Evolutionary conservation across 1,140 invertebrate species (phyloP), one percentile per base, ranked within the genome.

Genomic region (Papilio dardanus): DNA sequence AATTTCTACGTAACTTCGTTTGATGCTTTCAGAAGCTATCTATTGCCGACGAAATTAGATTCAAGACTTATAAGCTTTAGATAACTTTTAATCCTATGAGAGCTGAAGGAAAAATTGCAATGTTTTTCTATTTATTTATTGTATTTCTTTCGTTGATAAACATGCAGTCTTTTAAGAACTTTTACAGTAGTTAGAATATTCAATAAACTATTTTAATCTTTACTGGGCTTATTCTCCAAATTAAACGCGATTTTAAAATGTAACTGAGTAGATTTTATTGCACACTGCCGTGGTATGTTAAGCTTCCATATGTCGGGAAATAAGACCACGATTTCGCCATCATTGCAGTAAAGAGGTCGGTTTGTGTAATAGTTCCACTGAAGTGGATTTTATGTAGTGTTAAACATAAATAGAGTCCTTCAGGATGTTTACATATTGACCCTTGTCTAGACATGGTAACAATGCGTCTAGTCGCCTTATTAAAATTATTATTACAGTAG

Each of bases 391-490:
- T 28, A 62, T 19, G 19, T 3, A n/a, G n/a, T 50, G 16, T 62
- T 1, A 28, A 62, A 30, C 54, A 62, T 28, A 2, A 28, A 28
- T 28, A 14, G 54, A 28, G 2, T 62, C 54, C 54, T 62, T 28
- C 21, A 14, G 54, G 54, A 28, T 62, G 14, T 24, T 21, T 28
- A 28, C 24, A 62, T 62, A 0, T 62, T 28, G 54, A 62, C 54
- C 54, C 50, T 24, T 58, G 54, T 58, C 54, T 62, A 62, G 54
- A 62, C 54, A 24, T 24, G 21, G 14, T 54, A 62, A 62, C 7
- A 62, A 62, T 14, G 24, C 54, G 54, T 62, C 54, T 62, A 62
- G 54, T 62, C 54, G 54, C 28, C 24, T 62, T 62, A 62, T 62
- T 30, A 62, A 62, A 62, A 16, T 62, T 62, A 10, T 62, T 62